Conservation (phyloP, 2,113 vertebrate species). For the Elachura formosa region DNA sequence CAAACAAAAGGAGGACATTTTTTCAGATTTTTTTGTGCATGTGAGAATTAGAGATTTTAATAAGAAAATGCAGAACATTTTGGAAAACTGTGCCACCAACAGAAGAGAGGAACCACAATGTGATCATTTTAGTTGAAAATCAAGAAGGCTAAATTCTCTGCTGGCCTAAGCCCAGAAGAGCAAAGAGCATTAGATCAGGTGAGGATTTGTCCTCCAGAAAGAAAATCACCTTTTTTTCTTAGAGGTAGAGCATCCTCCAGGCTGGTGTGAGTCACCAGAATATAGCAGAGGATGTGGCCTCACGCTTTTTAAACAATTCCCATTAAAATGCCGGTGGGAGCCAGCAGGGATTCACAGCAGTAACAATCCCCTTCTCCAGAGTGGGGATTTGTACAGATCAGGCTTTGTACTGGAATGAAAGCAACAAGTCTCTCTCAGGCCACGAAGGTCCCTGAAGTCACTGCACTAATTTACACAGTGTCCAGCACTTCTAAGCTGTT, state of each 20-base stretch:
- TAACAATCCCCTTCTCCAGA: background rate
- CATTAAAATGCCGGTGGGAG: background rate
- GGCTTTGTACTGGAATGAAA: background rate
- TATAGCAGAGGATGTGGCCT: background rate
- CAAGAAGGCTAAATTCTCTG: background rate
- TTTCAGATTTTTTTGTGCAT: background rate
- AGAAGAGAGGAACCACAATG: background rate
- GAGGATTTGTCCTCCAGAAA: background rate
- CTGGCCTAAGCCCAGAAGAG: background rate
- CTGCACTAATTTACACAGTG: background rate
- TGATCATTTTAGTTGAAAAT: background rate
- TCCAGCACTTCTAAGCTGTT: background rate
- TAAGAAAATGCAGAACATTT: background rate
- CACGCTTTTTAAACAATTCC: background rate
- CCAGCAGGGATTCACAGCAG: rapidly evolving
- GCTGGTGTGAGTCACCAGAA: background rate
- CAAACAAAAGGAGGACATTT: background rate
- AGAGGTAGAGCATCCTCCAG: background rate
- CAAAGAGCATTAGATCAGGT: background rate
- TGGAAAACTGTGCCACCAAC: background rate
- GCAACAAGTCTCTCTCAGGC: background rate
- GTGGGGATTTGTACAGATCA: background rate
- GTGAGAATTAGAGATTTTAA: background rate
- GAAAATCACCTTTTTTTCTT: background rate
- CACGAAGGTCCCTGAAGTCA: background rate